Percentiles rank a stretch among this genome's conserved stretches.
Conservation (phyloP, 1,140 invertebrate genomes). For the Triops longicaudatus region DNA sequence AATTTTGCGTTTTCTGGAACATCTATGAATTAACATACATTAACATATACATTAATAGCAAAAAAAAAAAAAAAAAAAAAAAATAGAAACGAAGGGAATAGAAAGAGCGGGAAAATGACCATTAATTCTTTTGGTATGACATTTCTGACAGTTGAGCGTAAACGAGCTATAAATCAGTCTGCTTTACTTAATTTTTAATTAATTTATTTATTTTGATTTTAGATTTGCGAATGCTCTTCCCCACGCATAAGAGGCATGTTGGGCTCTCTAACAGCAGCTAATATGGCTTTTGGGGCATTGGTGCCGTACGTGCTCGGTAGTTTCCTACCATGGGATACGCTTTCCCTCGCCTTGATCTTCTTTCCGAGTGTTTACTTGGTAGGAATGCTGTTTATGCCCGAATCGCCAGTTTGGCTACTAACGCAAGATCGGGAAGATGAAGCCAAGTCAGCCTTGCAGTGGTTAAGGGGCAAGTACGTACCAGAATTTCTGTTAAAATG, state of each 20-base stretch:
- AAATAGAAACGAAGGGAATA: no score
- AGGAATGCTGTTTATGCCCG: slow-evolving; percentile 46
- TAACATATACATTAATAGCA: no score
- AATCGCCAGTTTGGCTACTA: slow-evolving; percentile 50
- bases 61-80: no score
- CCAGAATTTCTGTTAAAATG: not conserved
- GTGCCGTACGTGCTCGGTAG: slow-evolving; percentile 58
- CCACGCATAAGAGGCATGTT: slow-evolving; percentile 59
- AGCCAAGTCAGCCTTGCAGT: slow-evolving; percentile 49
- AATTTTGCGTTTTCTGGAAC: not conserved
- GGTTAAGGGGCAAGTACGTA: slow-evolving; percentile 45
- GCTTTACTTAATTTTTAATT: no score
- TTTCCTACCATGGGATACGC: slow-evolving; percentile 53
- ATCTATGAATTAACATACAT: no score
- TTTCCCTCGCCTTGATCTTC: slow-evolving; percentile 53
- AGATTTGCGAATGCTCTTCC: slow-evolving; percentile 57
- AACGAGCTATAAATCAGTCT: no score
- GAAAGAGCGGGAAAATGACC: no score
- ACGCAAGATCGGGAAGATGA: slow-evolving; percentile 43
- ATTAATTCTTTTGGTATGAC: no score
- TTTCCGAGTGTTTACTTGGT: slow-evolving; percentile 52
- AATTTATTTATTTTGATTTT: slow-evolving; percentile 38
- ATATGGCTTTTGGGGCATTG: slow-evolving; percentile 64
- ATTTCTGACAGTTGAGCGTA: not conserved
- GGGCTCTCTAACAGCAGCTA: slow-evolving; percentile 70